Percentiles rank a stretch among this genome's conserved stretches.
phyloP scores from a whole-genome alignment of 2,888 invertebrate species.

The Plutella xylostella region DNA sequence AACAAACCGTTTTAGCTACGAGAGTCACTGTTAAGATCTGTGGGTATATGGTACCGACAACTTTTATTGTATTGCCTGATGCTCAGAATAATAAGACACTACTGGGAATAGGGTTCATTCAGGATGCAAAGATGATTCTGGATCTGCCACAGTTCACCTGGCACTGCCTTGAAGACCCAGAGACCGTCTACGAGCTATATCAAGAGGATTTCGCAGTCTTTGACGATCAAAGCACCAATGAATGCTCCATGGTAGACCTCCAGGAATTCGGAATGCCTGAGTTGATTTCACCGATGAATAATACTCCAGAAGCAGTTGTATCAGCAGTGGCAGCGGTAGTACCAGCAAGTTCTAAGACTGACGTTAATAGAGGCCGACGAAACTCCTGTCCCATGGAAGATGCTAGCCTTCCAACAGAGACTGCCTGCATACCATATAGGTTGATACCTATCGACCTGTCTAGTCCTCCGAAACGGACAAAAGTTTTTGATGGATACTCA shows the following conservation, averaged over 20 bases:
- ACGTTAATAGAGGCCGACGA: no score
- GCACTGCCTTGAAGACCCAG: background rate
- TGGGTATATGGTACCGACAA: background rate
- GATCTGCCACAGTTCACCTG: background rate
- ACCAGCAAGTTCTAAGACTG: no score
- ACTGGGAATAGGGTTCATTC: slow-evolving; percentile 1
- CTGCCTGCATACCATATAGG: no score
- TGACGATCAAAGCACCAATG: no score
- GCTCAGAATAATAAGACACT: background rate
- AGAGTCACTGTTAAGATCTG: background rate
- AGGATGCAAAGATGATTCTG: background rate
- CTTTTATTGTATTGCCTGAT: background rate
- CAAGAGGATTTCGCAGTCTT: slow-evolving; percentile 4
- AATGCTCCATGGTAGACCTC: no score
- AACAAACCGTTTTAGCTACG: background rate
- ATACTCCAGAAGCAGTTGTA: no score
- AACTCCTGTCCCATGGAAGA: no score
- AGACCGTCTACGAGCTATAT: slow-evolving; percentile 17
- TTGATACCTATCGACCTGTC: no score
- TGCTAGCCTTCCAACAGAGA: no score
- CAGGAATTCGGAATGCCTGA: no score
- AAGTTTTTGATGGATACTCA: slow-evolving; percentile 2
- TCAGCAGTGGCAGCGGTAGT: no score
- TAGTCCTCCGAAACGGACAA: background rate
- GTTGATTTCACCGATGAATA: no score